Base-by-base conservation (phyloP, 2,888 invertebrate genomes). In the Cyclophora punctaria region DNA sequence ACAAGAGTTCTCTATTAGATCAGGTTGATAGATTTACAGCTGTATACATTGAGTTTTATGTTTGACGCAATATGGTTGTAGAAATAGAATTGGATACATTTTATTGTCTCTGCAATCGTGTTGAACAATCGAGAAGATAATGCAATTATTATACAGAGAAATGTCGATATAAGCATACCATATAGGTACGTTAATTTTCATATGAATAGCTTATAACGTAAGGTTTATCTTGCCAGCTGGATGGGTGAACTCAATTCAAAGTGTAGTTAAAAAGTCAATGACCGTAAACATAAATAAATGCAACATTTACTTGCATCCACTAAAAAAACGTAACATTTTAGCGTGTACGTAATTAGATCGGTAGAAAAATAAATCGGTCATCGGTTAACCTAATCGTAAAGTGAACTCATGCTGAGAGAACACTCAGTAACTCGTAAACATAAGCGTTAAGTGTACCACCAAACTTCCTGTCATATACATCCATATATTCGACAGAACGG, bases 291-390 rank as follows among this genome's bases (percentile, higher is more conserved):
- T 73, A 78, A 77, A 78, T 74, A 75, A 73, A 71, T 69, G 65
- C 66, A 67, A 57, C 55, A 63, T 64, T 66, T 44, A 34, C 20
- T 20, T 34, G 44, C 66, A 44, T 48, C 46, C 54, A 57, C 52
- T 52, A 56, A 71, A 72, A 69, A 62, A 64, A 67, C 59, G 67
- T 56, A 57, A 52, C 55, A 57, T 76, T 77, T 70, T 69, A 65
- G 67, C 73, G 75, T 69, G 72, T 62, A 60, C 66, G 73, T 78
- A 80, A 82, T 79, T 75, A 74, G 75, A 78, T 63, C 72, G 66
- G 52, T 55, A 56, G 65, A 64, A 70, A 72, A 67, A 71, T 81
- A 79, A 83, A 83, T 79, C 77, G 69, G 60, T 80, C 74, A 65
- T 62, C 81, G 71, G 69, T 71, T 67, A 73, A 74, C 71, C 73